Evolutionary conservation across 2,113 vertebrate species (phyloP).

Genomic region (Acinonyx jubatus): DNA sequence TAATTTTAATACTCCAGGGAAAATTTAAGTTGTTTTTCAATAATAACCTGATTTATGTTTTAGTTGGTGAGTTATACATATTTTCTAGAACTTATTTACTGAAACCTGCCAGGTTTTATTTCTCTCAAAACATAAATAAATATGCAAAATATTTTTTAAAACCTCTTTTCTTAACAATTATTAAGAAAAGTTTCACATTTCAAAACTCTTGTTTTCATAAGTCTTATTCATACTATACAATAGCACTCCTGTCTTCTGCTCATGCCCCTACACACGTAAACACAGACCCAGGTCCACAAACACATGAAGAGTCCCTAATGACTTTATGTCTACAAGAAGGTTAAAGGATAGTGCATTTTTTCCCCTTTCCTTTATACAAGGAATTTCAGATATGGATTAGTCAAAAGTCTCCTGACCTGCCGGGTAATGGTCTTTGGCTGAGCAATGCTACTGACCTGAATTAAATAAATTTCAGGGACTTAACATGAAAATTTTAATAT

Average conservation of each 20-base stretch:
- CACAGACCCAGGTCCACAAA: neutral
- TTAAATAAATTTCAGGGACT: neutral
- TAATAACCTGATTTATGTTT: slow-evolving; percentile 18
- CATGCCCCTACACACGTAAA: neutral
- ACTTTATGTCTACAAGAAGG: neutral
- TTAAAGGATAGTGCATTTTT: neutral
- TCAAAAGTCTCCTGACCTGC: neutral
- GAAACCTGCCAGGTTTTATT: slow-evolving; percentile 19
- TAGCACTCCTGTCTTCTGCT: neutral
- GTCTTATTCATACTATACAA: neutral
- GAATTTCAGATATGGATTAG: neutral
- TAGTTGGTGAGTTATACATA: neutral
- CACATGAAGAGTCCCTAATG: neutral
- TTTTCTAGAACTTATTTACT: slow-evolving; percentile 21
- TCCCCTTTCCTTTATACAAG: neutral
- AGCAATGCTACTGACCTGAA: neutral
- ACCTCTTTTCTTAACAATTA: neutral
- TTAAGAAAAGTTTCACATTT: neutral
- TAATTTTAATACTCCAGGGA: slow-evolving; percentile 20
- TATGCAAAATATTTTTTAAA: neutral
- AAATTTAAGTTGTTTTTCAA: slow-evolving; percentile 27
- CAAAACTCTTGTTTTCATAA: neutral
- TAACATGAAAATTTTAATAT: neutral
- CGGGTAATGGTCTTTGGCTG: neutral
- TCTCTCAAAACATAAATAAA: neutral